A percentile compares a stretch with the other conserved stretches of the same genome.
These are phyloP conservation scores for Diploptera punctata DNA, from an alignment of 2,888 invertebrate genomes.

Conservation along the genomic window DNA sequence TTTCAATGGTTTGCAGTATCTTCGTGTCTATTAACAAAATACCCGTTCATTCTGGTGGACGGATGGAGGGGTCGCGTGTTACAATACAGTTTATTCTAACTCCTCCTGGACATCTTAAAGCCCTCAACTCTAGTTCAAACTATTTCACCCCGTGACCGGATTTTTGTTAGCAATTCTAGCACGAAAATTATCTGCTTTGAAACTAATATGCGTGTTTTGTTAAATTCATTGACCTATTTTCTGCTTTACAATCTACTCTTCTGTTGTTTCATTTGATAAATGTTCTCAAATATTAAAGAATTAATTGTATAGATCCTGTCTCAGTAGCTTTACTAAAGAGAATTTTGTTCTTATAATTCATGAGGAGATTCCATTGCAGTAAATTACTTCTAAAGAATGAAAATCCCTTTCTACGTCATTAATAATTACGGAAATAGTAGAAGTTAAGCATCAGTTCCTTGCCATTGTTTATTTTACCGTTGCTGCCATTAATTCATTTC, in stretches of 20 bases:
- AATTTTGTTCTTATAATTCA: too few relatives aligned
- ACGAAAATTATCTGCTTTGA: background rate
- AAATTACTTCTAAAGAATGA: too few relatives aligned
- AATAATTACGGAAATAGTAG: too few relatives aligned
- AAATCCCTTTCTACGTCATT: too few relatives aligned
- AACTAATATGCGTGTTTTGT: background rate
- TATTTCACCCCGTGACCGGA: background rate
- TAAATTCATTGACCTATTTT: background rate
- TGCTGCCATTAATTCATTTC: too few relatives aligned
- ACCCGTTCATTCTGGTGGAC: background rate
- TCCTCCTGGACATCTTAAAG: too few relatives aligned
- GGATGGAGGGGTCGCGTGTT: background rate
- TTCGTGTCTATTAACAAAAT: background rate
- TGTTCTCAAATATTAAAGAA: background rate
- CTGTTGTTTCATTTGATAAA: background rate
- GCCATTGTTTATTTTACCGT: too few relatives aligned
- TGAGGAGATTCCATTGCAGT: too few relatives aligned
- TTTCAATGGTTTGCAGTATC: background rate
- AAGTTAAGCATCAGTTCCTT: too few relatives aligned
- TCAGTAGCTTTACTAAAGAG: too few relatives aligned
- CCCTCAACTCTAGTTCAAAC: too few relatives aligned
- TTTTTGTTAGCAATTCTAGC: constrained; percentile 1
- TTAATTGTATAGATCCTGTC: too few relatives aligned
- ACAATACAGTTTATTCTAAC: background rate
- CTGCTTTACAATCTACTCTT: background rate